phyloP scores from a whole-genome alignment of 2,888 invertebrate species.

The Scaptomyza caliginosa region DNA sequence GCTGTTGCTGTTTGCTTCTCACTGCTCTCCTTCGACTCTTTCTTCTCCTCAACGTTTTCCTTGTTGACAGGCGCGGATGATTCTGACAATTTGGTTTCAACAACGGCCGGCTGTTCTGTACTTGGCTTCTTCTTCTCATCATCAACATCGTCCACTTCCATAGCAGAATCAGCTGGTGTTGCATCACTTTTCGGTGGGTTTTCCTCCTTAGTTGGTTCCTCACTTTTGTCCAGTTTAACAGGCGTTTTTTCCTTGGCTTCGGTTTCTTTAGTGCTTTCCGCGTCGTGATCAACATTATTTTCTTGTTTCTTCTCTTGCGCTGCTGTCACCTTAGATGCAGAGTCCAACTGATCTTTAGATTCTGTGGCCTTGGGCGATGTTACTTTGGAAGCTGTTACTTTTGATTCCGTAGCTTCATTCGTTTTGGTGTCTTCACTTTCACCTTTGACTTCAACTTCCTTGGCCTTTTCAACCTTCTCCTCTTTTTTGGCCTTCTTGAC shows the following conservation, averaged over 20 bases:
- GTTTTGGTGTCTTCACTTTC: constrained; percentile 11
- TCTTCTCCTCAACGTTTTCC: constrained; percentile 37
- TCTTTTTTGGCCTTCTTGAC: constrained; percentile 58
- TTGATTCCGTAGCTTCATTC: constrained; percentile 15
- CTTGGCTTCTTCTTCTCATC: constrained; percentile 32
- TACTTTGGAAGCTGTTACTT: constrained; percentile 26
- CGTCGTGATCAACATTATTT: constrained; percentile 59
- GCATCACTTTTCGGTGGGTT: constrained; percentile 44
- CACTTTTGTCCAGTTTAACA: constrained; percentile 39
- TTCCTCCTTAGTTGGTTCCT: constrained; percentile 47
- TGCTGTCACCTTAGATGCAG: constrained; percentile 23
- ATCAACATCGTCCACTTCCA: constrained; percentile 58
- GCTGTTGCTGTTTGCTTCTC: constrained; percentile 36
- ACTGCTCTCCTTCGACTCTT: constrained; percentile 21
- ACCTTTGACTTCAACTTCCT: constrained; percentile 28
- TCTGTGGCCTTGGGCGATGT: constrained; percentile 26
- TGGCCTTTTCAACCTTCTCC: constrained; percentile 44
- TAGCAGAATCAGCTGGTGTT: constrained; percentile 43
- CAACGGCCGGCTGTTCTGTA: constrained; percentile 11
- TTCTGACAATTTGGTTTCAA: constrained; percentile 23
- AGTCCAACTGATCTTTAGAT: constrained; percentile 59
- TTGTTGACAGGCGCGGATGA: constrained; percentile 36
- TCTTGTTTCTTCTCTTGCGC: constrained; percentile 46
- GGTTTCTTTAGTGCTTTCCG: constrained; percentile 29
- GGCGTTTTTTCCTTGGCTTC: constrained; percentile 32